Conservation (phyloP, 2,797 vertebrate species). For the Coranthus polyacanthus region DNA sequence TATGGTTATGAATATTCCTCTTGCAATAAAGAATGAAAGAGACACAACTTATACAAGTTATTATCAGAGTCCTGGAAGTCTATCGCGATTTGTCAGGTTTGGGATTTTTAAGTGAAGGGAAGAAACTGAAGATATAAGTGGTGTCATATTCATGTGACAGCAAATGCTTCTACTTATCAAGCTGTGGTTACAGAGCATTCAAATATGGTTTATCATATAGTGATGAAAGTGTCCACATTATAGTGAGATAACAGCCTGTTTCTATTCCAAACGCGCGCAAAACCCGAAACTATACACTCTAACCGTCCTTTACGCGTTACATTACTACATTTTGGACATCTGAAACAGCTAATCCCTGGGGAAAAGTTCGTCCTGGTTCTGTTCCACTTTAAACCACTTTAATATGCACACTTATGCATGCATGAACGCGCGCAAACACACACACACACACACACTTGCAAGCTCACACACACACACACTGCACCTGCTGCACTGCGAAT, state of each 20-base stretch:
- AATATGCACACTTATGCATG: background rate
- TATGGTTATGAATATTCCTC: background rate
- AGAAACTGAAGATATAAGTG: background rate
- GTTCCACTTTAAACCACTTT: constrained; percentile 27
- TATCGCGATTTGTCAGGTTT: too few relatives aligned
- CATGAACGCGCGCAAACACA: background rate
- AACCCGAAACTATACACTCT: too few relatives aligned
- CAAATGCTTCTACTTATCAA: background rate
- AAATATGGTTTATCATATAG: background rate
- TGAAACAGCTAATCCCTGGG: too few relatives aligned
- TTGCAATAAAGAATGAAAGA: background rate
- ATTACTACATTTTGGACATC: too few relatives aligned
- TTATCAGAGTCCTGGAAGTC: background rate
- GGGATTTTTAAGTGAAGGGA: background rate
- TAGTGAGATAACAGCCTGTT: background rate
- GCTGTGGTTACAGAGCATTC: background rate
- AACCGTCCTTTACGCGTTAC: too few relatives aligned
- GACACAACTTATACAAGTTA: background rate
- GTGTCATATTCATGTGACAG: background rate
- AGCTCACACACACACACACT: constrained; percentile 49
- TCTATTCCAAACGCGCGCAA: background rate
- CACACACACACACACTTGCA: constrained; percentile 11
- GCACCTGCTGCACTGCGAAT: constrained; percentile 66
- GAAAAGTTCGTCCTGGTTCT: constrained; percentile 7
- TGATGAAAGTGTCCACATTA: background rate